Percentiles rank a stretch among this genome's conserved stretches.
phyloP scores from a whole-genome alignment of 2,797 vertebrate genomes.

The Micrastur ruficollis region DNA sequence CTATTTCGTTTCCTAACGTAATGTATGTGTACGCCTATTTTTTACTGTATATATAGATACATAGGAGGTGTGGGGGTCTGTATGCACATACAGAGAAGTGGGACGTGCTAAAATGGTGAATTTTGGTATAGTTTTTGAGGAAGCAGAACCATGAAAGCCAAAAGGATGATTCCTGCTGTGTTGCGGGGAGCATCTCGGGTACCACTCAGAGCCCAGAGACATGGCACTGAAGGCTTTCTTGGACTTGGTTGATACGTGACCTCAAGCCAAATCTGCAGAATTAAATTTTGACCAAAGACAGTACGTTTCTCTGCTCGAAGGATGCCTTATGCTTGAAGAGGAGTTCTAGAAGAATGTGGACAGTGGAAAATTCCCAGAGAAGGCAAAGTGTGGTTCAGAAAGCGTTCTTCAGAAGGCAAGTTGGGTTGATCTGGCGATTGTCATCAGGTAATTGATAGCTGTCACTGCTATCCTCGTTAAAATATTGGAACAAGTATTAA shows the following conservation, averaged over 20 bases:
- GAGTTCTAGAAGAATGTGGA: background rate
- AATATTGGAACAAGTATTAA: background rate
- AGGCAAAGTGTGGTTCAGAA: background rate
- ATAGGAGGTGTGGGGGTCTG: background rate
- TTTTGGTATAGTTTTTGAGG: background rate
- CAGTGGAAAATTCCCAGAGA: background rate
- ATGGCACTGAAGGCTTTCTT: background rate
- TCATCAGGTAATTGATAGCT: background rate
- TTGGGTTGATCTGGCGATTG: background rate
- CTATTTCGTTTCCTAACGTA: background rate
- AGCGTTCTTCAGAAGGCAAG: background rate
- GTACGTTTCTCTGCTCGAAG: background rate
- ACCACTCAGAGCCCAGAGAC: background rate
- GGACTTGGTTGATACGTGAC: rapidly evolving
- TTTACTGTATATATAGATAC: background rate
- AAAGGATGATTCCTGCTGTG: background rate
- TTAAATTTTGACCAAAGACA: background rate
- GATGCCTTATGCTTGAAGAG: background rate
- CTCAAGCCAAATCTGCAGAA: background rate
- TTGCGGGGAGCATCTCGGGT: background rate
- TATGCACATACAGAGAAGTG: background rate
- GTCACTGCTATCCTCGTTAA: background rate
- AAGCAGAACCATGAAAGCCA: background rate
- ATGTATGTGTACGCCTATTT: background rate
- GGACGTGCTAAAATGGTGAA: rapidly evolving